phyloP scores from a whole-genome alignment of 2,888 invertebrate genomes.

The Zygogramma bicolorata region DNA sequence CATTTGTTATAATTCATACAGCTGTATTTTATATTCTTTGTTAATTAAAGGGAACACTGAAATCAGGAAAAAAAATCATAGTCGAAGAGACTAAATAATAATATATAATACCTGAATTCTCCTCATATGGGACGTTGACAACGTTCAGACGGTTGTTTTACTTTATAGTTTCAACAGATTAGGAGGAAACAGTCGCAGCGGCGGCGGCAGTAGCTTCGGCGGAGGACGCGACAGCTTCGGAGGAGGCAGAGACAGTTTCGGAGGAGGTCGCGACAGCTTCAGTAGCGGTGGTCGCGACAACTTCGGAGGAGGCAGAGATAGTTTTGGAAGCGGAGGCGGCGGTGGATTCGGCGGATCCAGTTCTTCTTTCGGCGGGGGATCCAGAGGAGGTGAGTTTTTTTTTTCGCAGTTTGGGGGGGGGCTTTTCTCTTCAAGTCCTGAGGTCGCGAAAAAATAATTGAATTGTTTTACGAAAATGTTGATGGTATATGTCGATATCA shows the following conservation, averaged over 20 bases:
- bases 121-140: no score
- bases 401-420: no score
- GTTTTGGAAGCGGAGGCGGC: conserved; percentile 20
- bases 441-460: no score
- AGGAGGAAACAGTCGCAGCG: conserved; percentile 39
- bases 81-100: no score
- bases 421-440: no score
- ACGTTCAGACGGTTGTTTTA: not conserved
- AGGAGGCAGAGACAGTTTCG: conserved; percentile 34
- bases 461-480: not conserved
- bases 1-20: no score
- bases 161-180: conserved; percentile 40
- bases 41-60: no score
- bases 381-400: conserved; percentile 3
- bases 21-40: no score
- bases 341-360: conserved; percentile 49
- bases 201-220: conserved; percentile 43
- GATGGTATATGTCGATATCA: no score
- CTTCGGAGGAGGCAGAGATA: conserved; percentile 25
- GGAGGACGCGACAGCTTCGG: conserved; percentile 45
- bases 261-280: conserved; percentile 21
- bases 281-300: conserved; percentile 31
- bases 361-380: conserved; percentile 33
- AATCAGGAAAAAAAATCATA: no score
- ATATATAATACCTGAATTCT: not conserved